Base-by-base conservation (phyloP, 2,888 invertebrate species). In the Caenorhabditis uteleia region DNA sequence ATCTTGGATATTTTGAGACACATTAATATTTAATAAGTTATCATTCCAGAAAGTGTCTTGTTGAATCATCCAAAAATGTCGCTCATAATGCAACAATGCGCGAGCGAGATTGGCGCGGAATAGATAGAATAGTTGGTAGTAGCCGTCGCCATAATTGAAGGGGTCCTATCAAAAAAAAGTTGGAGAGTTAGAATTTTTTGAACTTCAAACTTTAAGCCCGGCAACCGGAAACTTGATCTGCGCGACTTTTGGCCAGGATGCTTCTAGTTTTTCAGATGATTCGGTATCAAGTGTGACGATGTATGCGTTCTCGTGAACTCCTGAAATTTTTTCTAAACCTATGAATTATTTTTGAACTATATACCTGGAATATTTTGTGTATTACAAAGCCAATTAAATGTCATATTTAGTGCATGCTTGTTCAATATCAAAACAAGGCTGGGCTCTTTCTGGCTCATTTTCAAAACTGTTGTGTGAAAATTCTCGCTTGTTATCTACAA, bases 111-210 rank as follows among this genome's bases (percentile, higher is more conserved):
- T 82, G 0, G 79, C 66, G 7, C 82, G 60, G 36, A 82, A 77
- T n/a, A 82, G 47, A 46, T 77, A 82, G 49, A 82, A 79, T 18
- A 82, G 54, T 53, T 82, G 82, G 42, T 82, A 82, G 14, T 65
- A 55, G 6, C 82, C 82, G 42, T 82, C 82, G n/a, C 80, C 81
- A 48, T 80, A 81, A 61, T 80, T 80, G 65, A 80, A 80, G 2
- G 78, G 61, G 21, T 77, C 70, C 14, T 20, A 14, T 5, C 18
- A 39, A 23, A 14, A 23, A 23, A 2, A 34, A 34, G 39, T 43
- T 21, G 21, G 34, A 34, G 23, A 40, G 31, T 20, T 26, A 33
- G 10, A 27, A 27, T 25, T 26, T 18, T 27, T 44, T 23, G 18
- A 53, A 54, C 18, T 36, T 27, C 3, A 3, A 18, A 78, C 76